Evolutionary conservation across 2,888 invertebrate genomes (phyloP), one percentile per base, ranked within the genome.

Genomic region (Vannuccia rotundouncinata): DNA sequence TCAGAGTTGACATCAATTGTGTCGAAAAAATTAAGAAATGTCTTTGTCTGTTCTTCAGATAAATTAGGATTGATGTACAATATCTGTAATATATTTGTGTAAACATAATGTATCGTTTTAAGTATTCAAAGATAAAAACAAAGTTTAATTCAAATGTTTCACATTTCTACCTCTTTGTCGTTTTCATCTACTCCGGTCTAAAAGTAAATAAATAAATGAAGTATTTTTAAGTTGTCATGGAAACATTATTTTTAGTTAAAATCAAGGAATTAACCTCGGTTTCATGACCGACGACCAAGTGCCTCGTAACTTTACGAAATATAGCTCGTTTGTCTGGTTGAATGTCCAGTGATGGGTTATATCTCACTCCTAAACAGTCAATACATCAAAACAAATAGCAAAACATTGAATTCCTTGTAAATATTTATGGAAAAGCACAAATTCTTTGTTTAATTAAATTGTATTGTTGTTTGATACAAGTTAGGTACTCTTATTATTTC

Each of bases 361-460:
- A 77, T 77, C 31, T 77, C 22, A 77, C 13, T 60, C 77, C 77
- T 77, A 31, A 77, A n/a, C n/a, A n/a, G n/a, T n/a, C n/a, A n/a
- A n/a, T n/a, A n/a, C n/a, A n/a, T n/a, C n/a, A n/a, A n/a, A n/a
- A n/a, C n/a, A n/a, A n/a, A n/a, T n/a, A n/a, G n/a, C n/a, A n/a
- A n/a, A n/a, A n/a, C n/a, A n/a, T n/a, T n/a, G n/a, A n/a, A n/a
- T n/a, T n/a, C n/a, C n/a, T n/a, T n/a, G n/a, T n/a, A n/a, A n/a
- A n/a, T n/a, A n/a, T n/a, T n/a, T n/a, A n/a, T n/a, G n/a, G n/a
- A n/a, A n/a, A n/a, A n/a, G n/a, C n/a, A n/a, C n/a, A n/a, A n/a
- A n/a, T n/a, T n/a, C n/a, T n/a, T n/a, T n/a, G n/a, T n/a, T n/a
- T n/a, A n/a, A n/a, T n/a, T n/a, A n/a, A n/a, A n/a, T n/a, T n/a